phyloP scores from a whole-genome alignment of 2,888 invertebrate species.

The Gymnocheta viridis region DNA sequence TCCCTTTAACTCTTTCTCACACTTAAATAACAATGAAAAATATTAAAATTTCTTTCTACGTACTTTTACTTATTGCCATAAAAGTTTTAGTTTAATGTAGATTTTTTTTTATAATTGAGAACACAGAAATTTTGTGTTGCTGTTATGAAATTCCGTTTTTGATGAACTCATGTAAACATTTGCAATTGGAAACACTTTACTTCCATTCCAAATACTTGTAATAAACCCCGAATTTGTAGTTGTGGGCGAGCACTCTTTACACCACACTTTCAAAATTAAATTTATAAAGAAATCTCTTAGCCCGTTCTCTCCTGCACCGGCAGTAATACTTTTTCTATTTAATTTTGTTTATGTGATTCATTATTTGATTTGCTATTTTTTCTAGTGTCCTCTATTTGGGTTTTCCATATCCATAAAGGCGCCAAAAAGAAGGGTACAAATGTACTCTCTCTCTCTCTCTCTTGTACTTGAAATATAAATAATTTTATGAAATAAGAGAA shows the following conservation, averaged over 20 bases:
- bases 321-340: background rate
- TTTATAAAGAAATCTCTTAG: constrained; percentile 2
- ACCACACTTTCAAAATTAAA: background rate
- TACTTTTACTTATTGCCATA: no score
- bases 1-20: no score
- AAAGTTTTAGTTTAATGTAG: no score
- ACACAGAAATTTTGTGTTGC: background rate
- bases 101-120: background rate
- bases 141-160: background rate
- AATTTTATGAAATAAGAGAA: background rate
- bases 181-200: background rate
- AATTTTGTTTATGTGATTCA: constrained; percentile 38
- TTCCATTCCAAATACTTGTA: background rate
- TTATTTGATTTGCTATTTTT: constrained; percentile 31
- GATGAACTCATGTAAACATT: no score
- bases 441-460: background rate
- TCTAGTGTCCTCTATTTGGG: constrained; percentile 39
- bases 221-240: background rate
- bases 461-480: background rate
- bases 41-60: no score
- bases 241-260: no score
- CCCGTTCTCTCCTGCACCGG: background rate
- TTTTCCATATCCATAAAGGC: background rate
- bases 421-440: background rate
- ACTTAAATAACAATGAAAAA: no score